Percentiles rank a stretch among this genome's conserved stretches.
phyloP scores from a whole-genome alignment of 2,113 vertebrate genomes.

The Cyprinodon tularosa region DNA sequence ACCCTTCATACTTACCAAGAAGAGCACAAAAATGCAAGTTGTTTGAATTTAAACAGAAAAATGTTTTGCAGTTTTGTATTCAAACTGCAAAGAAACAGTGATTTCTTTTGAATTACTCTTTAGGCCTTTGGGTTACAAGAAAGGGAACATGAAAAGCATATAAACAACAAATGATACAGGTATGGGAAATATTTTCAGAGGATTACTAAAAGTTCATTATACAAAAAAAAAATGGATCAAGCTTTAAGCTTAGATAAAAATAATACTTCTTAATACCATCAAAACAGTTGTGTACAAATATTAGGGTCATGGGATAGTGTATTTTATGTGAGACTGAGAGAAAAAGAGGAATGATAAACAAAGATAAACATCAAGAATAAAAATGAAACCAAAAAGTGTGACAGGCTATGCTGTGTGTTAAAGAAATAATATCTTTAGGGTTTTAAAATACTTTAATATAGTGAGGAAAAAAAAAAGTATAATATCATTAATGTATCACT shows the following conservation, averaged over 20 bases:
- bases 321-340: not conserved
- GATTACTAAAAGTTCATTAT: not conserved
- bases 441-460: not conserved
- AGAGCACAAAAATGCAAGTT: conserved; percentile 16
- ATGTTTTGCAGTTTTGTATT: not conserved
- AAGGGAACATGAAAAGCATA: not conserved
- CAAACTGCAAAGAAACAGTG: not conserved
- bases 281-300: not conserved
- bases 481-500: not conserved
- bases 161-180: not conserved
- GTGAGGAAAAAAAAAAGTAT: not conserved
- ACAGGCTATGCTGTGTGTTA: not conserved
- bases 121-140: not conserved
- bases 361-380: not conserved
- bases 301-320: not conserved
- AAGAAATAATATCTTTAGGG: not conserved
- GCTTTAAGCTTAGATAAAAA: not conserved
- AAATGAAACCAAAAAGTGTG: not conserved
- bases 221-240: not conserved
- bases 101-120: not conserved
- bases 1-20: conserved; percentile 68
- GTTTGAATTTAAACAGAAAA: not conserved
- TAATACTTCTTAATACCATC: not conserved
- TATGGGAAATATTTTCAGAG: not conserved
- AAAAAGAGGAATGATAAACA: not conserved